Percentiles rank a stretch among this genome's conserved stretches.
These are phyloP conservation scores for Perca flavescens DNA, from an alignment of 2,113 vertebrate species.

Conservation along the genomic window DNA sequence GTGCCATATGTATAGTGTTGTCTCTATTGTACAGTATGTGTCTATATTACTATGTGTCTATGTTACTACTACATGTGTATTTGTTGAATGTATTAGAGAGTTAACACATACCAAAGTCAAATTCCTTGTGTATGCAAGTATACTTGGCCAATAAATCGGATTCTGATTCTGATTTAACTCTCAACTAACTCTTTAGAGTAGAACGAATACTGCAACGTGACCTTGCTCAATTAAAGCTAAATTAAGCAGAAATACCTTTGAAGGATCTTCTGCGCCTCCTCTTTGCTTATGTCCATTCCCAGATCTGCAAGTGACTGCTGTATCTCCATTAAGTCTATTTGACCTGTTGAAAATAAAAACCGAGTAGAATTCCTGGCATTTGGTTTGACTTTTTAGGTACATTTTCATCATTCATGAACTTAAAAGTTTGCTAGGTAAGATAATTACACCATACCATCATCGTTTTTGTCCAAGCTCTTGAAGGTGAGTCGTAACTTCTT, in stretches of 20 bases:
- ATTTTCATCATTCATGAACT: background rate
- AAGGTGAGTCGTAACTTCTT: constrained; percentile 95
- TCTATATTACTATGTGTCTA: too few relatives aligned
- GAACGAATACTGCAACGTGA: background rate
- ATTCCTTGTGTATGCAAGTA: too few relatives aligned
- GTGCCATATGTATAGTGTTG: too few relatives aligned
- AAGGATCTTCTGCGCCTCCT: constrained; percentile 92
- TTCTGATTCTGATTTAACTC: too few relatives aligned
- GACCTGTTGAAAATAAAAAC: constrained; percentile 82
- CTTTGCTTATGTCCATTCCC: constrained; percentile 89
- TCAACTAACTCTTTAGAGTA: background rate
- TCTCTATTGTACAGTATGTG: too few relatives aligned
- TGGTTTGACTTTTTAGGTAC: background rate
- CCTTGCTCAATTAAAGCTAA: background rate
- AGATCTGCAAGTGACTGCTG: constrained; percentile 91
- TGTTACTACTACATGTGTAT: too few relatives aligned
- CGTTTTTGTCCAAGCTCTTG: constrained; percentile 96
- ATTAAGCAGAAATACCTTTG: constrained; percentile 83
- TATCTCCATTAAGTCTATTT: constrained; percentile 91
- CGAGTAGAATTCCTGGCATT: background rate
- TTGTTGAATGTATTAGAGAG: too few relatives aligned
- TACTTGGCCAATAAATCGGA: too few relatives aligned
- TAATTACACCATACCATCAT: constrained; percentile 85
- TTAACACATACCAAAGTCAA: too few relatives aligned
- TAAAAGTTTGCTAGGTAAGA: background rate